Evolutionary conservation across 1,140 invertebrate genomes (phyloP).

Genomic region (Parasteatoda tepidariorum): DNA sequence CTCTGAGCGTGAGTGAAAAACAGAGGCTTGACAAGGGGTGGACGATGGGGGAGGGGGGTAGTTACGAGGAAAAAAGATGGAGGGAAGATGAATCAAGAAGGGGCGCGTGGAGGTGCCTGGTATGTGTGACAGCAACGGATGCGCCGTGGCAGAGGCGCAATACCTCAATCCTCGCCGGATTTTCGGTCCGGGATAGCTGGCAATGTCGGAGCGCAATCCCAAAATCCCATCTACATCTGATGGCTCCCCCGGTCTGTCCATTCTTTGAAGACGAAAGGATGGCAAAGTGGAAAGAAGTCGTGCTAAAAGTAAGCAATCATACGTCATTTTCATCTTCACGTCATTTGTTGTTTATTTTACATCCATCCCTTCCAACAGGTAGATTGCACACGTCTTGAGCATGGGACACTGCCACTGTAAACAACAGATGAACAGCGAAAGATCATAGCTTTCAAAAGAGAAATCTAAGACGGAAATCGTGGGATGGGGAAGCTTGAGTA

Average conservation of each 20-base stretch:
- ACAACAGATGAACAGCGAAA: background rate
- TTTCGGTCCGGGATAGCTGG: slow-evolving; percentile 42
- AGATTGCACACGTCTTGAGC: background rate
- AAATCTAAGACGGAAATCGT: too few species aligned
- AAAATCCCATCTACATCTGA: slow-evolving; percentile 2
- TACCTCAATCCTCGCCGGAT: slow-evolving; percentile 28
- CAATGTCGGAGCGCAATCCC: slow-evolving; percentile 35
- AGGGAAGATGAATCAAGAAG: background rate
- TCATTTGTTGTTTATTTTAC: background rate
- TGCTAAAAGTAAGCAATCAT: slow-evolving; percentile 44
- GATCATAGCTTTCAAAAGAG: too few species aligned
- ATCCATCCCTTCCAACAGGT: background rate
- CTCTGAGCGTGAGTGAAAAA: background rate
- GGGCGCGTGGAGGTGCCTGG: background rate
- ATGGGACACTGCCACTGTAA: background rate
- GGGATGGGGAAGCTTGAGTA: too few species aligned
- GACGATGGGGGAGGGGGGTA: background rate
- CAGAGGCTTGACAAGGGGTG: background rate
- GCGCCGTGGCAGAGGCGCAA: slow-evolving; percentile 45
- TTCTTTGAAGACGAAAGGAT: slow-evolving; percentile 54
- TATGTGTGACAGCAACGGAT: slow-evolving; percentile 33
- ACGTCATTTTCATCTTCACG: background rate
- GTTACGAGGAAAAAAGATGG: slow-evolving; percentile 5
- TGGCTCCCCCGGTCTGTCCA: slow-evolving; percentile 49
- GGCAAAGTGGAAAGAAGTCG: slow-evolving; percentile 60